phyloP scores from a whole-genome alignment of 2,888 invertebrate genomes.

The Aleiodes testaceus region DNA sequence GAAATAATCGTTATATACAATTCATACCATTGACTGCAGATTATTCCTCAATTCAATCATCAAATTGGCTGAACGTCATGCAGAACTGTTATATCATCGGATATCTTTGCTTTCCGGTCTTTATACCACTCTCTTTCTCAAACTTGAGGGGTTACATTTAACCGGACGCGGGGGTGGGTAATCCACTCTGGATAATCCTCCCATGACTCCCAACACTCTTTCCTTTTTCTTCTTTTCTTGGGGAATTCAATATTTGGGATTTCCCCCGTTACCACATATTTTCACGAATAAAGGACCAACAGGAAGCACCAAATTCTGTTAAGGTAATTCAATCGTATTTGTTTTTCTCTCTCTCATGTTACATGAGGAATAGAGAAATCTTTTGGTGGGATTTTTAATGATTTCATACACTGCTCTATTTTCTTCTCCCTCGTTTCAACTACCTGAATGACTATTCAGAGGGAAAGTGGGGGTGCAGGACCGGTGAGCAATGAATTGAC shows the following conservation, averaged over 20 bases:
- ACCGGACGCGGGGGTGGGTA: constrained; percentile 44
- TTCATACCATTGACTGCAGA: too few species aligned
- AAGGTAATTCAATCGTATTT: constrained; percentile 14
- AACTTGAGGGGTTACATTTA: constrained; percentile 33
- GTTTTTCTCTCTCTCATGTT: background rate
- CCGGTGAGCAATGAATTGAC: constrained; percentile 64
- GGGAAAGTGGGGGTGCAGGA: constrained; percentile 53
- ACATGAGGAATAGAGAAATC: too few species aligned
- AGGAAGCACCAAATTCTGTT: constrained; percentile 5
- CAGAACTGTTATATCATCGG: constrained; percentile 19
- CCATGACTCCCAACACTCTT: constrained; percentile 43
- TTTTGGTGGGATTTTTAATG: too few species aligned
- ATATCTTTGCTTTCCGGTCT: constrained; percentile 16
- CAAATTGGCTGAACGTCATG: too few species aligned
- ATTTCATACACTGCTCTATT: too few species aligned
- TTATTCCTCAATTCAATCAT: too few species aligned
- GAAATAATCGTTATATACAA: too few species aligned
- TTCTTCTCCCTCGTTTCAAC: background rate
- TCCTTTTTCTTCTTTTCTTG: constrained; percentile 13
- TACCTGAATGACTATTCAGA: background rate
- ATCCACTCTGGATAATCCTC: constrained; percentile 56
- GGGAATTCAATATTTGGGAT: constrained; percentile 38
- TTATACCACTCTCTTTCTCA: constrained; percentile 28
- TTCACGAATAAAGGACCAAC: constrained; percentile 8
- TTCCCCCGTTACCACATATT: constrained; percentile 16